A percentile compares a stretch with the other conserved stretches of the same genome.
phyloP scores from a whole-genome alignment of 1,140 invertebrate genomes.

The Hyles euphorbiae region DNA sequence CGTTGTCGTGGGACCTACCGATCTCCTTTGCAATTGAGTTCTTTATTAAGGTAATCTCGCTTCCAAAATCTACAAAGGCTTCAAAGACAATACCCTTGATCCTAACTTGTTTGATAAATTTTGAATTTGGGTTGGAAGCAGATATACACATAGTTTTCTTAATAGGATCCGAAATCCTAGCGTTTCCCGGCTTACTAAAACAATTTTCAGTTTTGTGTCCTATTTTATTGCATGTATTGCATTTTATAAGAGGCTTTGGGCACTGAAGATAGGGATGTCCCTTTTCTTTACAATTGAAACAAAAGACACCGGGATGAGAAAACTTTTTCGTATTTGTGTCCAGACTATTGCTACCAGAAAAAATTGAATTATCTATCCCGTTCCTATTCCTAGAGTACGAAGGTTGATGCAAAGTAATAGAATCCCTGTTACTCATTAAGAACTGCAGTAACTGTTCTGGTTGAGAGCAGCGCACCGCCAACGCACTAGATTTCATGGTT shows the following conservation, averaged over 20 bases:
- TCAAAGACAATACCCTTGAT: constrained; percentile 6
- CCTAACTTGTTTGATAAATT: constrained; percentile 17
- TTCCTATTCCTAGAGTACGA: not conserved
- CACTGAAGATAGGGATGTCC: constrained; percentile 14
- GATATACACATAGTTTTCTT: constrained; percentile 17
- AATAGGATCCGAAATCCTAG: not conserved
- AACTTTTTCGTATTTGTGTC: too few relatives aligned
- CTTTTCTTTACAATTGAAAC: constrained; percentile 27
- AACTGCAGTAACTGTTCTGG: constrained; percentile 31
- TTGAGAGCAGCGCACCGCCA: constrained; percentile 21
- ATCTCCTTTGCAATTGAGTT: constrained; percentile 5
- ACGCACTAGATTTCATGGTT: constrained; percentile 26
- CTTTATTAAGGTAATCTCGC: constrained; percentile 14
- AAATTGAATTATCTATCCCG: not conserved
- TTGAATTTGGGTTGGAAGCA: constrained; percentile 5
- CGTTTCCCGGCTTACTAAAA: not conserved
- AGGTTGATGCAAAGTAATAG: constrained; percentile 3
- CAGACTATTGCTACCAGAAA: not conserved
- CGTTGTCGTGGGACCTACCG: constrained; percentile 3
- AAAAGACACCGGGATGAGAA: constrained; percentile 8
- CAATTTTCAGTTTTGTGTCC: constrained; percentile 17
- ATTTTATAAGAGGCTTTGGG: constrained; percentile 19
- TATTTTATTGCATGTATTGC: constrained; percentile 15
- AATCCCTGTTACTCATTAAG: constrained; percentile 28
- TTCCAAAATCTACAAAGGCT: constrained; percentile 25